Base-by-base conservation (phyloP, 2,797 vertebrate species). In the Brachyalestes nurse region DNA sequence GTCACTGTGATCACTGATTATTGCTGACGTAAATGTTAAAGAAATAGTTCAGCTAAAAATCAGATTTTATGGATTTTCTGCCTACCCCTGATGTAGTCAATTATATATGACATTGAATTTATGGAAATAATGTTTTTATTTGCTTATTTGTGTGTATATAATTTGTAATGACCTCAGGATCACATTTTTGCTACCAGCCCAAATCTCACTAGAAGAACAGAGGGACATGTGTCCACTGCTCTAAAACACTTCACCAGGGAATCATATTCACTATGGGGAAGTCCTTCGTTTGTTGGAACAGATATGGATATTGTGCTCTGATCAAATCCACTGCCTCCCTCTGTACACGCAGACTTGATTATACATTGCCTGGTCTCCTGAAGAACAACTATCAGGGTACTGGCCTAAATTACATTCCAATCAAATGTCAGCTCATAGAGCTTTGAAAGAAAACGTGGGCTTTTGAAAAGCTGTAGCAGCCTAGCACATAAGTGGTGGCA, bases 371-470 rank as follows among this genome's bases (percentile, higher is more conserved):
- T 10, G 8, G 14, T 45, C 45, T 51, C 13, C 3, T 49, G 19
- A 51, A 51, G 21, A 49, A 28, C 67, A 12, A 17, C 67, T 51
- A n/a, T 14, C 67, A 70, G n/a, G 28, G n/a, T 23, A 51, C 67
- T 25, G 45, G 12, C 67, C 67, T 70, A 47, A 70, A 49, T 70
- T 70, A 70, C 21, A 51, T 51, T 70, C 47, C 67, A 49, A 51
- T 70, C 67, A 70, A 70, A 70, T 70, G 67, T 70, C 67, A 70
- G 14, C 67, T 70, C 38, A 42, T 1, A 70, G 45, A 25, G 65
- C 23, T 23, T 25, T 70, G n/a, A n/a, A 25, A 28, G 14, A 70
- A 45, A 51, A 70, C 49, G 45, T 51, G 51, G 45, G 60, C 13
- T 55, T 72, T 80, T 72, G 14, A 40, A 64, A 42, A 21, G 17